Evolutionary conservation across 2,888 invertebrate genomes (phyloP).

Genomic region (Eupithecia vulgata): DNA sequence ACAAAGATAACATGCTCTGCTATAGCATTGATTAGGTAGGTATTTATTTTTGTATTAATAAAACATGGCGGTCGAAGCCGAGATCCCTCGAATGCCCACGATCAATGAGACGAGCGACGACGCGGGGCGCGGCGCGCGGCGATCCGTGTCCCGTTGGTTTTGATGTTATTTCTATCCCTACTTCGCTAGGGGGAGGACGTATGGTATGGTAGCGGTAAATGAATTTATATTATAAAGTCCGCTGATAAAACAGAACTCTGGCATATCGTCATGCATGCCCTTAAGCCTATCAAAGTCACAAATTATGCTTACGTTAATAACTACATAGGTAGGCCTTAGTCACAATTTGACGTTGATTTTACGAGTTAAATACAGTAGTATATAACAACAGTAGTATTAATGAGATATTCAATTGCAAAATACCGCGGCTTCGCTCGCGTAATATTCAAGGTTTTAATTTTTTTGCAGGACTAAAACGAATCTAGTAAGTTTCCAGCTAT

Average conservation of each 20-base stretch:
- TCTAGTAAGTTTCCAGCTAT: too few species aligned
- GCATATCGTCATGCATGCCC: neutral
- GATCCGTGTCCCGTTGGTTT: neutral
- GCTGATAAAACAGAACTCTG: neutral
- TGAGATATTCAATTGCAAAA: neutral
- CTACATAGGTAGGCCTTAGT: neutral
- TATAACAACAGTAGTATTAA: too few species aligned
- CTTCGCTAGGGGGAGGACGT: constrained; percentile 3
- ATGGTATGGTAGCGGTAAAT: neutral
- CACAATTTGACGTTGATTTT: neutral
- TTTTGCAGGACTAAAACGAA: neutral
- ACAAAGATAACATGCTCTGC: neutral
- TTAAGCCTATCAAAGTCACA: neutral
- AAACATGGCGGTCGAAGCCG: neutral
- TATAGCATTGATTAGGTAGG: neutral
- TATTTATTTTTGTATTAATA: neutral
- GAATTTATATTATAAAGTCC: neutral
- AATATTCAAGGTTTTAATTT: neutral
- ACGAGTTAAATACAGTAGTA: neutral
- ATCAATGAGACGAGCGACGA: neutral
- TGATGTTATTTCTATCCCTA: neutral
- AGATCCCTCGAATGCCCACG: neutral
- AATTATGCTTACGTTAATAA: neutral
- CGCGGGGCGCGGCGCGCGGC: neutral
- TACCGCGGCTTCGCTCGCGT: neutral